Base-by-base conservation (phyloP, 2,113 vertebrate species). In the human (Homo sapiens) region DNA sequence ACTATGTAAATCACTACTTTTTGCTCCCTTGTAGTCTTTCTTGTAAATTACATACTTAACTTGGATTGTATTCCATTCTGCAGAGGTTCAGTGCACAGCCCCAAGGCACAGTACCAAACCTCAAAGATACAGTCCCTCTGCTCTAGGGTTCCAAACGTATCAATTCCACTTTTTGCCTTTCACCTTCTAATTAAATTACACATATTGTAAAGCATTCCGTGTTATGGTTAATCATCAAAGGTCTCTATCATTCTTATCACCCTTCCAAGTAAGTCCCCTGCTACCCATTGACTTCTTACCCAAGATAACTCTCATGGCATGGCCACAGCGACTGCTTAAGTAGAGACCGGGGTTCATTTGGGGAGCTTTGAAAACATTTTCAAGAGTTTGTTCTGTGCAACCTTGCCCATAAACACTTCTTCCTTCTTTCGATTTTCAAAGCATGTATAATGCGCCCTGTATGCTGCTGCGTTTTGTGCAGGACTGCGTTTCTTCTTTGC, bases 351-450 rank as follows among this genome's bases (percentile, higher is more conserved):
- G 40, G 55, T 38, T 83, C 80, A 59, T 79, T 78, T 72, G 32
- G 35, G 6, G 45, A 89, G 75, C 86, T 89, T 22, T 92, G 59
- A 96, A 96, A 80, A 40, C 61, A 66, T 81, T 94, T 94, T 87
- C 43, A 80, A 92, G 78, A 94, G 93, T 96, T 96, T 57, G 92
- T 86, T 95, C 23, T 68, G 83, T 61, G n/a, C 68, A 89, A 86
- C 75, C 30, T 79, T 59, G 40, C n/a, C 57, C 85, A 73, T 72
- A 85, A 86, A 81, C 40, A 5, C 61, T 30, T 94, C n/a, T 94
- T 75, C 59, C 40, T 88, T 92, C 79, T 93, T 93, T 89, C 57
- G 48, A 55, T 61, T 92, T 92, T 40, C 57, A 66, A 88, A 93
- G 79, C 40, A 80, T 75, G 92, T 88, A 92, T 61, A 91, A 85